Conservation (phyloP, 2,113 vertebrate species). For the Circaetus cinerascens region DNA sequence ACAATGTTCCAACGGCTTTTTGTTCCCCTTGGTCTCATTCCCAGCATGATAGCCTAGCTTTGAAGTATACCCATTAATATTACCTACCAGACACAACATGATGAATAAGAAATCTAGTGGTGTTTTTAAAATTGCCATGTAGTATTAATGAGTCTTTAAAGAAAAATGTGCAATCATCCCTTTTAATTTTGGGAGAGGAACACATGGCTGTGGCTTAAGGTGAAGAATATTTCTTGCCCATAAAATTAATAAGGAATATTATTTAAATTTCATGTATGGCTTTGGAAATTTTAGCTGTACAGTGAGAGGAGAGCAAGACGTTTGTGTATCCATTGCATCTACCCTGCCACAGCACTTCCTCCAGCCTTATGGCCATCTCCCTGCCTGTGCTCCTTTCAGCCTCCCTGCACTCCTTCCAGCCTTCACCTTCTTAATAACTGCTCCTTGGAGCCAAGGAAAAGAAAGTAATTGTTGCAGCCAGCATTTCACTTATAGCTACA, state of each 20-base stretch:
- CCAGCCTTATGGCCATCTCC: background rate
- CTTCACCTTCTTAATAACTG: background rate
- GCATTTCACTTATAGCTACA: background rate
- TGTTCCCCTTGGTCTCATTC: background rate
- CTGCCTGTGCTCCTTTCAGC: background rate
- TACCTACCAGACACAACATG: background rate
- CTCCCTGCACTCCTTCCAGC: background rate
- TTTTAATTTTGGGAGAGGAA: background rate
- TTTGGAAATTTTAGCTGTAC: background rate
- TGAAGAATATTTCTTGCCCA: background rate
- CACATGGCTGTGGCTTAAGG: background rate
- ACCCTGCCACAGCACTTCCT: background rate
- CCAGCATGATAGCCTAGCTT: background rate
- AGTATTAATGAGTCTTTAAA: background rate
- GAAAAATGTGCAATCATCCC: background rate
- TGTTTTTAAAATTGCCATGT: background rate
- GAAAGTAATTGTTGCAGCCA: background rate
- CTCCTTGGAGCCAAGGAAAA: background rate
- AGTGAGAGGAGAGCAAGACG: background rate
- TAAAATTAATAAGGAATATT: background rate
- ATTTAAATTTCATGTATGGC: background rate
- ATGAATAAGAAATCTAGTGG: background rate
- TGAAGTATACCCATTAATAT: background rate
- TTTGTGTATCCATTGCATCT: background rate
- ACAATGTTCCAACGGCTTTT: background rate